Conservation (phyloP, 1,140 invertebrate species). For the Atta cephalotes region DNA sequence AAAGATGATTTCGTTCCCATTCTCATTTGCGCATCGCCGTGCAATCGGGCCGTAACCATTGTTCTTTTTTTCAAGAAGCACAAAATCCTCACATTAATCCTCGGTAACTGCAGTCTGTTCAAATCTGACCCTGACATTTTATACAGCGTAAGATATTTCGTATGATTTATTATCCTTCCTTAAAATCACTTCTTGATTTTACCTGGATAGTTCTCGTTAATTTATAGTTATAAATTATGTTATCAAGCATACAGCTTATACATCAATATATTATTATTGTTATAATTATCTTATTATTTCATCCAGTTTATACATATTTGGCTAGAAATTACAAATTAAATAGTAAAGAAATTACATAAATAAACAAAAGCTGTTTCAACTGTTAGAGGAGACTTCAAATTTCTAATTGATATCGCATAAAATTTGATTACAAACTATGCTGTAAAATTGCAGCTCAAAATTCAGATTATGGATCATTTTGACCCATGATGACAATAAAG, state of each 20-base stretch:
- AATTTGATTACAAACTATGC: too few species aligned
- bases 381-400: too few species aligned
- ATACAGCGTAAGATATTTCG: not conserved
- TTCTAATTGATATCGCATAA: too few species aligned
- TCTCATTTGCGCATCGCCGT: conserved; percentile 57
- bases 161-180: not conserved
- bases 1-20: conserved; percentile 59
- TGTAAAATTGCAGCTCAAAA: too few species aligned
- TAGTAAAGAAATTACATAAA: not conserved
- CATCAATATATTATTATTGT: not conserved
- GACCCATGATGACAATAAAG: too few species aligned
- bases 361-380: not conserved
- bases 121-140: conserved; percentile 43
- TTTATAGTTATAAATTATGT: conserved; percentile 3
- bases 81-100: conserved; percentile 10
- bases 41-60: not conserved
- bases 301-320: not conserved
- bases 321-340: not conserved
- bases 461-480: too few species aligned
- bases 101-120: not conserved
- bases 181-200: conserved; percentile 16
- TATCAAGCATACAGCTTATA: not conserved
- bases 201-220: not conserved
- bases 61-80: not conserved
- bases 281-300: not conserved